Evolutionary conservation across 2,113 vertebrate species (phyloP).

Genomic region (Heterochromis multidens): DNA sequence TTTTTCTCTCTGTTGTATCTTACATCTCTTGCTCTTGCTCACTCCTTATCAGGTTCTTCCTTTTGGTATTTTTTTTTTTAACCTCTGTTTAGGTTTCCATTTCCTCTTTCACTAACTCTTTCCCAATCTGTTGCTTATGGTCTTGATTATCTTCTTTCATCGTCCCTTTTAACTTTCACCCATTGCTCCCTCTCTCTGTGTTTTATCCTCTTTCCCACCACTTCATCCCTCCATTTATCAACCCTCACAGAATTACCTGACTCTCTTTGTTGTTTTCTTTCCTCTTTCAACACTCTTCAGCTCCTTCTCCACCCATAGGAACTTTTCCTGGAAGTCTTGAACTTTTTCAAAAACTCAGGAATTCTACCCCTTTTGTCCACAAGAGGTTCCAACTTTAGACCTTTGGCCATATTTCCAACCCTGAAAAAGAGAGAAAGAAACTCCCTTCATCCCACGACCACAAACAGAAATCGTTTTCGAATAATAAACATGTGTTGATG

Average conservation of each 20-base stretch:
- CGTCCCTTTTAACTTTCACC: constrained; percentile 16
- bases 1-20: neutral
- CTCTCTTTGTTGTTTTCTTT: constrained; percentile 14
- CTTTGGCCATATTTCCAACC: neutral
- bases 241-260: neutral
- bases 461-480: neutral
- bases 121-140: neutral
- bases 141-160: neutral
- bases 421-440: neutral
- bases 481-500: neutral
- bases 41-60: neutral
- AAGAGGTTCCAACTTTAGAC: neutral
- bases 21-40: neutral
- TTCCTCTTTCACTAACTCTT: neutral
- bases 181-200: neutral
- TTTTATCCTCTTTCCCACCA: constrained; percentile 9
- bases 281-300: neutral
- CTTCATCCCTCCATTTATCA: constrained; percentile 26
- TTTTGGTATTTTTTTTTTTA: accelerated
- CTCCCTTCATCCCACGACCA: neutral
- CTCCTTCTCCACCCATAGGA: neutral
- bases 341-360: neutral
- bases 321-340: neutral
- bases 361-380: neutral
- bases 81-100: neutral